These are phyloP conservation scores for Elymnias hypermnestra DNA, from an alignment of 1,140 invertebrate genomes.

Conservation along the genomic window DNA sequence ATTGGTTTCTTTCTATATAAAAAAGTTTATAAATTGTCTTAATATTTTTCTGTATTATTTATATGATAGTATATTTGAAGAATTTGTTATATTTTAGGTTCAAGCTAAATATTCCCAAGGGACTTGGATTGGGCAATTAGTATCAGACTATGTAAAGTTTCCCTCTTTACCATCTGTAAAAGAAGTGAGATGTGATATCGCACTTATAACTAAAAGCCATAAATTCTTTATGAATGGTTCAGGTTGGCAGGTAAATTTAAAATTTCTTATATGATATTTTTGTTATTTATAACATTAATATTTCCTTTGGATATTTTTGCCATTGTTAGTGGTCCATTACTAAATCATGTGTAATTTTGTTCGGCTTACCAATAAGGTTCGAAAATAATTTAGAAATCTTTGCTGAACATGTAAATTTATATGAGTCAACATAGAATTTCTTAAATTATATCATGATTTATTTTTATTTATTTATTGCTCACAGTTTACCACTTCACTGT, in stretches of 20 bases:
- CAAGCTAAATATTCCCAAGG: constrained; percentile 63
- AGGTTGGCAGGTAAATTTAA: constrained; percentile 48
- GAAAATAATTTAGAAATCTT: too few relatives aligned
- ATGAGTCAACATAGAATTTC: too few relatives aligned
- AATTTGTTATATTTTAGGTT: constrained; percentile 37
- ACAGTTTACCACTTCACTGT: too few relatives aligned
- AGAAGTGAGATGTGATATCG: constrained; percentile 54
- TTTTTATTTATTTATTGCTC: too few relatives aligned
- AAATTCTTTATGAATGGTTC: constrained; percentile 63
- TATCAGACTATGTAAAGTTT: constrained; percentile 52
- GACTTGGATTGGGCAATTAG: constrained; percentile 51
- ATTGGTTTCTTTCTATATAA: background rate
- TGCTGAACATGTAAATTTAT: too few relatives aligned
- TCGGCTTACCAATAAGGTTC: too few relatives aligned
- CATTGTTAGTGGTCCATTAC: too few relatives aligned
- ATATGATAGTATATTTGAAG: constrained; percentile 4
- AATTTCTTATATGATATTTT: constrained; percentile 2
- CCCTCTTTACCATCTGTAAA: constrained; percentile 40
- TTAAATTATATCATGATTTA: too few relatives aligned
- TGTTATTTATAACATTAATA: background rate
- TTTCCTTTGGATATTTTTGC: background rate
- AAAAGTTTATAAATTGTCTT: background rate
- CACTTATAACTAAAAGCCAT: constrained; percentile 56
- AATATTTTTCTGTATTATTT: too few relatives aligned
- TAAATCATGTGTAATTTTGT: too few relatives aligned